Evolutionary conservation across 1,140 invertebrate genomes (phyloP), one percentile per base, ranked within the genome.

Genomic region (Zaprionus tsacasi): DNA sequence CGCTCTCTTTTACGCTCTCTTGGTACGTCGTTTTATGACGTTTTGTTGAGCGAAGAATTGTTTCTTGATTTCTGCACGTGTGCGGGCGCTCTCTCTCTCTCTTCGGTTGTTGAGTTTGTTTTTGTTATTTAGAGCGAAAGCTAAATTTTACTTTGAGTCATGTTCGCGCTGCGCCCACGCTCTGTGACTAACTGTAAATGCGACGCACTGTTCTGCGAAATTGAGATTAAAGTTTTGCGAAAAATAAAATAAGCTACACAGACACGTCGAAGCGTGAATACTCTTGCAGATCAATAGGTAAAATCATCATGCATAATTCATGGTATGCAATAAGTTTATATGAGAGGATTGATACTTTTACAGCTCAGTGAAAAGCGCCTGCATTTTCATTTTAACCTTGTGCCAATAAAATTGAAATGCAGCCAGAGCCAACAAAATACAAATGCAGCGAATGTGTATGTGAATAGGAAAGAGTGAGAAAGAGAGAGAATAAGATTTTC

Each of bases 381-480:
- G 50, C 30, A 25, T 17, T 65, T 63, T 43, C 56, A 56, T 68
- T 58, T 63, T 81, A 85, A 81, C 82, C 82, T 81, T 86, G 78
- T 86, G 68, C 82, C 61, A 86, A 81, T 86, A 85, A 79, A 81
- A 79, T 81, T 57, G 33, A 75, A 78, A 85, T 73, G 48, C 64
- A 66, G 70, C 72, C 63, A 30, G 54, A 68, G 58, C 35, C 65
- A 70, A 48, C 27, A 21, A 57, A 70, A 38, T 15, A 45, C n/a
- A 45, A 25, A 59, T 35, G 48, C n/a, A n/a, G 35, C 35, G 43
- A 70, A 75, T 65, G 57, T 70, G 45, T 60, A n/a, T 60, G 27
- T 25, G 25, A 15, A 11, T 30, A 30, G 13, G 13, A 25, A 13
- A 54, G 30, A 27, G 11, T 3, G 10, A 40, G 8, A 43, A 11